Percentiles rank a stretch among this genome's conserved stretches.
Conservation (phyloP, 2,888 invertebrate genomes). For the Spisula solida region DNA sequence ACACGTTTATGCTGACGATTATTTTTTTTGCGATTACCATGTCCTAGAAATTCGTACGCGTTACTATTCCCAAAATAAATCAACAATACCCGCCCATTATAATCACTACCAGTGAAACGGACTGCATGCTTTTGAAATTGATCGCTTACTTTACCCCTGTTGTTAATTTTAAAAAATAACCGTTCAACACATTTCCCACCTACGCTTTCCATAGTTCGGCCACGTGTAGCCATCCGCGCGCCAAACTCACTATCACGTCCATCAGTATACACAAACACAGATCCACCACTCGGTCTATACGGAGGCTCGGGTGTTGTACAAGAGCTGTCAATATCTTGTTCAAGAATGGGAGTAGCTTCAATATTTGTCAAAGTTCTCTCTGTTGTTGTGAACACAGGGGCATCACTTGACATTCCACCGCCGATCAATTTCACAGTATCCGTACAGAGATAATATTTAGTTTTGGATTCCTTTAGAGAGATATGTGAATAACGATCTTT, state of each 20-base stretch:
- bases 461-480: too few relatives aligned
- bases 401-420: too few relatives aligned
- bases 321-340: too few relatives aligned
- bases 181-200: background rate
- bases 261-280: too few relatives aligned
- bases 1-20: constrained; percentile 4
- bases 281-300: too few relatives aligned
- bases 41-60: background rate
- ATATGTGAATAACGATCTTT: too few relatives aligned
- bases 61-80: constrained; percentile 23
- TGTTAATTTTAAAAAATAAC: constrained; percentile 27
- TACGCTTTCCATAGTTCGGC: constrained; percentile 28
- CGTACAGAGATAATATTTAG: too few relatives aligned
- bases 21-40: background rate
- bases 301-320: too few relatives aligned
- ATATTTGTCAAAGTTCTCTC: too few relatives aligned
- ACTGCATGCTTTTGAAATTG: constrained; percentile 31
- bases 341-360: too few relatives aligned
- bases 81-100: constrained; percentile 4
- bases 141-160: background rate
- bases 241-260: background rate
- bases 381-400: too few relatives aligned
- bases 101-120: background rate
- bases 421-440: too few relatives aligned
- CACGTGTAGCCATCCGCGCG: constrained; percentile 33